Evolutionary conservation across 2,113 vertebrate species (phyloP).

Genomic region (Reinhardtius hippoglossoides): DNA sequence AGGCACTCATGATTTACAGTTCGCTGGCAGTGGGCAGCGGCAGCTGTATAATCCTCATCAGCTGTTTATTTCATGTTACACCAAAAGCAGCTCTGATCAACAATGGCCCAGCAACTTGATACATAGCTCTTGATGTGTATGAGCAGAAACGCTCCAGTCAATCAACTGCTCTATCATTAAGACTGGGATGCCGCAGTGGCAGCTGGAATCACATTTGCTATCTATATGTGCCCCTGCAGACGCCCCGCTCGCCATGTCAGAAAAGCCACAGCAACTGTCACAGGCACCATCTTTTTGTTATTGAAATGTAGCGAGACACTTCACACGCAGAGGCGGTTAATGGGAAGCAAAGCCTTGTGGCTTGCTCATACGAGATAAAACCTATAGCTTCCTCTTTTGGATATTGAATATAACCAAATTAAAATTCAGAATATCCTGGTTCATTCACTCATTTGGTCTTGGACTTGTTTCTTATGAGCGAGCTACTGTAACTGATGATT

Average conservation of each 20-base stretch:
- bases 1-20: constrained; percentile 33
- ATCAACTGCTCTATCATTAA: constrained; percentile 71
- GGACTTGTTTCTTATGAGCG: constrained; percentile 10
- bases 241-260: constrained; percentile 48
- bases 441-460: neutral
- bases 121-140: constrained; percentile 40
- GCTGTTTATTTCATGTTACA: constrained; percentile 78
- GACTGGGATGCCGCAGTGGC: constrained; percentile 64
- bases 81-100: constrained; percentile 73
- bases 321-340: constrained; percentile 23
- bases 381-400: constrained; percentile 4
- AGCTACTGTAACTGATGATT: constrained; percentile 27
- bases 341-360: constrained; percentile 25
- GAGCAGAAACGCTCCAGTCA: constrained; percentile 59
- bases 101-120: constrained; percentile 78
- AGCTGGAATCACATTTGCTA: constrained; percentile 79
- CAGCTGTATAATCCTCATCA: constrained; percentile 79
- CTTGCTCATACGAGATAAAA: constrained; percentile 24
- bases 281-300: constrained; percentile 41
- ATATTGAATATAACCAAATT: neutral
- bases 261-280: constrained; percentile 74
- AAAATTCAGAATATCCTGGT: neutral
- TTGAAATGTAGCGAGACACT: constrained; percentile 54
- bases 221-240: constrained; percentile 66
- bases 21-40: constrained; percentile 33